Conservation (phyloP, 2,113 vertebrate genomes). For the Hyperopisus bebe region DNA sequence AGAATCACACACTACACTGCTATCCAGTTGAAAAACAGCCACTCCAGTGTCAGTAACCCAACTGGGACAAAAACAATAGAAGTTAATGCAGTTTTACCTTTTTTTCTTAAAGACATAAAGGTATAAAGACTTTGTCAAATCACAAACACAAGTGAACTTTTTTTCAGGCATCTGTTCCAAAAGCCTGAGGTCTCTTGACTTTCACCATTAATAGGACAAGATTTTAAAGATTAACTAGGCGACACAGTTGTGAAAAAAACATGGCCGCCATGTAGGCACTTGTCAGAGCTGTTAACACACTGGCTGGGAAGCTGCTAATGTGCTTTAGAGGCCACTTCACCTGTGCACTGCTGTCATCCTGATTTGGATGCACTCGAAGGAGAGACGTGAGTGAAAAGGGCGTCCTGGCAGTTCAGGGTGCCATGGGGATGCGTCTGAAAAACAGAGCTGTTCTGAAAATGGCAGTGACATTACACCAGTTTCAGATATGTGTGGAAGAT, state of each 20-base stretch:
- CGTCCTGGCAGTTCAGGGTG: not conserved
- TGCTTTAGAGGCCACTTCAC: not conserved
- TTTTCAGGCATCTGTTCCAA: not conserved
- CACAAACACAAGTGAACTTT: not conserved
- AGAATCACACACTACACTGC: not conserved
- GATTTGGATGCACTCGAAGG: not conserved
- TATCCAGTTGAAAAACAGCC: not conserved
- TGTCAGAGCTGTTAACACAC: slow-evolving; percentile 12
- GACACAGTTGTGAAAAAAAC: slow-evolving; percentile 17
- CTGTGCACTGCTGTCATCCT: not conserved
- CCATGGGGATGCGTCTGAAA: not conserved
- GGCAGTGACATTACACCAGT: not conserved
- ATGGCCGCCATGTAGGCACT: slow-evolving; percentile 6
- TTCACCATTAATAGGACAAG: not conserved
- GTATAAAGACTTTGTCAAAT: not conserved
- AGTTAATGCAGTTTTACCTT: not conserved
- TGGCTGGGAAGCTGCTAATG: slow-evolving; percentile 11
- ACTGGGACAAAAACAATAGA: not conserved
- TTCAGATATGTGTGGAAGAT: not conserved
- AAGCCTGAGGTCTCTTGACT: not conserved
- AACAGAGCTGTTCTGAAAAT: not conserved
- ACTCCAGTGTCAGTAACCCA: not conserved
- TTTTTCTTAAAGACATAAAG: not conserved
- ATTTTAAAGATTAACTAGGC: slow-evolving; percentile 3
- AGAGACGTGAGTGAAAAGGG: not conserved